Conservation (phyloP, 2,113 vertebrate species). For the zebrafish (Danio rerio) region DNA sequence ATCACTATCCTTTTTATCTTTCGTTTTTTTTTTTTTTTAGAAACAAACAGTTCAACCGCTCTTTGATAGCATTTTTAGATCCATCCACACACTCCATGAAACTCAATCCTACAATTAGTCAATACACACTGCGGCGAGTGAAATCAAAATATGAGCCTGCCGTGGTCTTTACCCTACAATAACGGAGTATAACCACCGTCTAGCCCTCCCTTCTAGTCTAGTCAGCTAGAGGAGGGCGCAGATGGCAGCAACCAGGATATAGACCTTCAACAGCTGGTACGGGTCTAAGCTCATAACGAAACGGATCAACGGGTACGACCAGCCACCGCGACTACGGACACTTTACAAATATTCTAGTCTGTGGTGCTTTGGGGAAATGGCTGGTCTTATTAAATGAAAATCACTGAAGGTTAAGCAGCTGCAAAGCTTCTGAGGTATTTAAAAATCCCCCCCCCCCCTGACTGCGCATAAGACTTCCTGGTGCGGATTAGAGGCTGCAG, state of each 20-base stretch:
- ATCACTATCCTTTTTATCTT: neutral
- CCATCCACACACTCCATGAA: neutral
- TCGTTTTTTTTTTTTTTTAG: neutral
- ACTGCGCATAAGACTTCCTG: conserved; percentile 73
- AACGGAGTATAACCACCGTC: neutral
- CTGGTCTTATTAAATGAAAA: conserved; percentile 69
- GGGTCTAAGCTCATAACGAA: conserved; percentile 27
- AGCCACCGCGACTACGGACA: conserved; percentile 8
- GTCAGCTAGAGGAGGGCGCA: conserved; percentile 14
- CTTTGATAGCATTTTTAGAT: conserved; percentile 26
- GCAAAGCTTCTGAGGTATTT: conserved; percentile 75
- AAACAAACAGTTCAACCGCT: neutral
- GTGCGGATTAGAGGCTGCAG: conserved; percentile 71
- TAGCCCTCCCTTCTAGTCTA: conserved; percentile 16
- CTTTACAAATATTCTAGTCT: conserved; percentile 31
- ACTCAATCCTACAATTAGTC: conserved; percentile 20
- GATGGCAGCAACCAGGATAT: conserved; percentile 17
- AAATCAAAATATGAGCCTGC: neutral
- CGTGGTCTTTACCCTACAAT: conserved; percentile 13
- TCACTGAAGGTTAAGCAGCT: conserved; percentile 70
- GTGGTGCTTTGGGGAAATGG: conserved; percentile 21
- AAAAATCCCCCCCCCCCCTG: conserved; percentile 61
- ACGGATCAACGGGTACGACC: conserved; percentile 23
- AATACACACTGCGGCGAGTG: conserved; percentile 14
- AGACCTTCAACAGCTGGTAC: conserved; percentile 40